Conservation (phyloP, 2,888 invertebrate genomes). For the Drosophila testacea region DNA sequence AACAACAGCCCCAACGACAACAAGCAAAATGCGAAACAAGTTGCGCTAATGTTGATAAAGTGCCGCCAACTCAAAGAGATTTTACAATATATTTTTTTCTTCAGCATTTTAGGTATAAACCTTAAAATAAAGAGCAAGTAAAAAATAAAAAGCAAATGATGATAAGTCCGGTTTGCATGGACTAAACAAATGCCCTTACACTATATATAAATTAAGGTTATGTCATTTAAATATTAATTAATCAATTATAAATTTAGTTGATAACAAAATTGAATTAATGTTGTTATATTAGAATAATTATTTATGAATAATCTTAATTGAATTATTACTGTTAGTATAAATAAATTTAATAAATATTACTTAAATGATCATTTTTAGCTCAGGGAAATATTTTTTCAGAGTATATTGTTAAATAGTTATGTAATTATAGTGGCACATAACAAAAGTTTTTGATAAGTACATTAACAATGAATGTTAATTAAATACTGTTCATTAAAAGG, state of each 20-base stretch:
- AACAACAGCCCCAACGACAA: constrained; percentile 29
- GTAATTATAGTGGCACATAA: no score
- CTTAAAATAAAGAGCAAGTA: constrained; percentile 15
- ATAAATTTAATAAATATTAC: no score
- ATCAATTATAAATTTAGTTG: no score
- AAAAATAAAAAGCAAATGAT: constrained; percentile 2
- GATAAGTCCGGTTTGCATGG: not conserved
- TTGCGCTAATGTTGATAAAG: constrained; percentile 71
- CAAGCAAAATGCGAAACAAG: constrained; percentile 57
- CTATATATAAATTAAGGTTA: not conserved
- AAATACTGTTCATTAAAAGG: no score
- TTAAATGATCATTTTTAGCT: no score
- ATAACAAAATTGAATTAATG: no score
- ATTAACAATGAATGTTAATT: no score
- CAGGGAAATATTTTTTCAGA: no score
- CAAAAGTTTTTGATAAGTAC: no score
- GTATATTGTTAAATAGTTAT: no score
- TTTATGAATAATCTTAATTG: no score
- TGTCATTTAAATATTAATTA: not conserved
- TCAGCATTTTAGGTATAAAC: constrained; percentile 30
- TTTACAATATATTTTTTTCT: constrained; percentile 48
- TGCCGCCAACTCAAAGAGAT: constrained; percentile 66
- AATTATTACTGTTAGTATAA: not conserved
- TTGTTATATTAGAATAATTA: no score
- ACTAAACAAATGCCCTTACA: constrained; percentile 9